phyloP scores from a whole-genome alignment of 2,113 vertebrate species.

The Cricetomys ansorgei region DNA sequence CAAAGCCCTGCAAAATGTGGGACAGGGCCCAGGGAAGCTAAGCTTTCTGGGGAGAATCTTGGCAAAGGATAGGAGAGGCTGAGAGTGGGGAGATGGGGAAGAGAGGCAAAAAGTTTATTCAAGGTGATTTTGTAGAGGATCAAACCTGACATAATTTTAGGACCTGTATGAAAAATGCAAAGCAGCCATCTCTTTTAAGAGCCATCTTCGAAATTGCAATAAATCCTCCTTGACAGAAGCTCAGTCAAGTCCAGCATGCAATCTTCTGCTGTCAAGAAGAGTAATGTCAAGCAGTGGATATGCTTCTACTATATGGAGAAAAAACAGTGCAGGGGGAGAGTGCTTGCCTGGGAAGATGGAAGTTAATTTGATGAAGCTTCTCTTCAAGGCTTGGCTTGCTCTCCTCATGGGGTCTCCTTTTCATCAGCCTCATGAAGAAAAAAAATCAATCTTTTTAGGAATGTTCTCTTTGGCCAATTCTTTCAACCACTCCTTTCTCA shows the following conservation, averaged over 20 bases:
- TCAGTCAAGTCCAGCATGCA: conserved; percentile 70
- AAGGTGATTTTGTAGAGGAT: conserved; percentile 59
- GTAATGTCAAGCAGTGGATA: background rate
- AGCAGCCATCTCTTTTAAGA: conserved; percentile 71
- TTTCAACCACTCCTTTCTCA: background rate
- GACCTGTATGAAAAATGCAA: conserved; percentile 68
- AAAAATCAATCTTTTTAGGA: conserved; percentile 10
- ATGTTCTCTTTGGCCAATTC: background rate
- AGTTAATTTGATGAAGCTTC: conserved; percentile 8
- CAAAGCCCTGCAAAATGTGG: background rate
- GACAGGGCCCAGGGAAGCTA: background rate
- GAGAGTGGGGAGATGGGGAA: background rate
- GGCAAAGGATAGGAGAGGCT: background rate
- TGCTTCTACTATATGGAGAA: background rate
- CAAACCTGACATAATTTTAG: conserved; percentile 67
- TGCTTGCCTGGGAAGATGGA: background rate
- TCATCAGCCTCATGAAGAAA: conserved; percentile 15
- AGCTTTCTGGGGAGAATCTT: background rate
- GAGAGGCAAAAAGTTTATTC: conserved; percentile 19
- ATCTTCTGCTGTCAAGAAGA: conserved; percentile 72
- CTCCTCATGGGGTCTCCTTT: background rate
- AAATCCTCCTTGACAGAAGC: conserved; percentile 74
- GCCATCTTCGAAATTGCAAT: conserved; percentile 65
- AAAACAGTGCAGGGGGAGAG: background rate
- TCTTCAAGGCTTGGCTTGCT: background rate